A percentile compares a stretch with the other conserved stretches of the same genome.
phyloP scores from a whole-genome alignment of 2,888 invertebrate species.

The Macrosoma leucophasiata region DNA sequence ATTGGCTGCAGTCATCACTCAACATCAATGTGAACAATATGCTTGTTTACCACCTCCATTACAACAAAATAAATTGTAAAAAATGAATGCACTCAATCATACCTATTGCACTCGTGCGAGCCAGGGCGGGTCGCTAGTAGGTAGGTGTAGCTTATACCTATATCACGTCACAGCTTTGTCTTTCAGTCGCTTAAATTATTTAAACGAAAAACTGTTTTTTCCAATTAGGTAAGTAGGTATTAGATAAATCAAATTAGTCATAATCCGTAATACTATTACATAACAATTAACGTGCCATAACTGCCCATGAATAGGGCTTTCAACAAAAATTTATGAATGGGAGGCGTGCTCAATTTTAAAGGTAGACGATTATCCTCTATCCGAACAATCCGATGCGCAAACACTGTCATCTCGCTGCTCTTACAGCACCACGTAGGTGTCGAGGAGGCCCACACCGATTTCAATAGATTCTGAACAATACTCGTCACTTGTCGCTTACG shows the following conservation, averaged over 20 bases:
- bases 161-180: too few relatives aligned
- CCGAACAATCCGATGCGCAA: conserved; percentile 59
- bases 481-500: conserved; percentile 65
- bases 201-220: too few relatives aligned
- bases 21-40: too few relatives aligned
- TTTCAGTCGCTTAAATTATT: too few relatives aligned
- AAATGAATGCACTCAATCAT: too few relatives aligned
- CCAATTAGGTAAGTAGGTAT: neutral
- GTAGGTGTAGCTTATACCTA: too few relatives aligned
- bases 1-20: too few relatives aligned
- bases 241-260: neutral
- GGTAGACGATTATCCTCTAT: conserved; percentile 49
- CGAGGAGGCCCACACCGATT: conserved; percentile 64
- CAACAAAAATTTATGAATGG: conserved; percentile 44
- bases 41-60: too few relatives aligned
- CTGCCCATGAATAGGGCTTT: conserved; percentile 26
- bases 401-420: conserved; percentile 46
- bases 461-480: conserved; percentile 59
- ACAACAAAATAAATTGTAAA: too few relatives aligned
- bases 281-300: conserved; percentile 22
- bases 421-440: conserved; percentile 52
- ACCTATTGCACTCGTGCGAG: too few relatives aligned
- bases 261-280: conserved; percentile 20
- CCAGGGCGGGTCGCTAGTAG: too few relatives aligned
- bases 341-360: conserved; percentile 55